phyloP scores from a whole-genome alignment of 2,113 vertebrate genomes.

The Pseudopodoces humilis region DNA sequence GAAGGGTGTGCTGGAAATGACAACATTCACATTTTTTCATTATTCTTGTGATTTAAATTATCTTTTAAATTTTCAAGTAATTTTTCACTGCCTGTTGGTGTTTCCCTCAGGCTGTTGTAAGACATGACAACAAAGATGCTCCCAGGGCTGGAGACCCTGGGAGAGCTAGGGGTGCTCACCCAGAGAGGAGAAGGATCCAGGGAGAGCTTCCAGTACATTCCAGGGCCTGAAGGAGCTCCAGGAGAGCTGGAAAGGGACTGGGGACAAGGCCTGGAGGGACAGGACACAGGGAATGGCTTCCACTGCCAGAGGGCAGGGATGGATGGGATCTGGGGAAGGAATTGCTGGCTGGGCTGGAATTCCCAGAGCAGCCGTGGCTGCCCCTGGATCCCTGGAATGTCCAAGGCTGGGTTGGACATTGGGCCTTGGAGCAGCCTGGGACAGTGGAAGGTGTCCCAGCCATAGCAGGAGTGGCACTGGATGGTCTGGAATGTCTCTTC shows the following conservation, averaged over 20 bases:
- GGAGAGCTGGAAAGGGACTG: neutral
- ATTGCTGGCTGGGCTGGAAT: neutral
- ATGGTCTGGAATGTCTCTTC: neutral
- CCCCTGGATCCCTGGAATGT: neutral
- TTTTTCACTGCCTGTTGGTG: neutral
- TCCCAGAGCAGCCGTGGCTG: neutral
- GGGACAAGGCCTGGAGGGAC: neutral
- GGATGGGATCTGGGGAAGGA: neutral
- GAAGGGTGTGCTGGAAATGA: neutral
- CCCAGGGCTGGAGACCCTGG: neutral
- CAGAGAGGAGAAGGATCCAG: neutral
- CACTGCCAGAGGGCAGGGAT: neutral
- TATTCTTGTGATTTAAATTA: neutral
- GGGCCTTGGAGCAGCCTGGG: neutral
- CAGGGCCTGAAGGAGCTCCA: neutral
- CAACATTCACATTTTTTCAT: rapidly evolving
- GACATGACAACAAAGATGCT: rapidly evolving
- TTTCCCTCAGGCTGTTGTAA: neutral
- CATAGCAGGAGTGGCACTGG: neutral
- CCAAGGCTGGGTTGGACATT: neutral
- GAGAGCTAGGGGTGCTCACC: rapidly evolving
- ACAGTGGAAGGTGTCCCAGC: rapidly evolving
- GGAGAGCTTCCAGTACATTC: neutral
- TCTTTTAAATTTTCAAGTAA: neutral
- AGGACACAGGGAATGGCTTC: neutral